Base-by-base conservation (phyloP, 2,888 invertebrate genomes). In the Cheilosia variabilis region DNA sequence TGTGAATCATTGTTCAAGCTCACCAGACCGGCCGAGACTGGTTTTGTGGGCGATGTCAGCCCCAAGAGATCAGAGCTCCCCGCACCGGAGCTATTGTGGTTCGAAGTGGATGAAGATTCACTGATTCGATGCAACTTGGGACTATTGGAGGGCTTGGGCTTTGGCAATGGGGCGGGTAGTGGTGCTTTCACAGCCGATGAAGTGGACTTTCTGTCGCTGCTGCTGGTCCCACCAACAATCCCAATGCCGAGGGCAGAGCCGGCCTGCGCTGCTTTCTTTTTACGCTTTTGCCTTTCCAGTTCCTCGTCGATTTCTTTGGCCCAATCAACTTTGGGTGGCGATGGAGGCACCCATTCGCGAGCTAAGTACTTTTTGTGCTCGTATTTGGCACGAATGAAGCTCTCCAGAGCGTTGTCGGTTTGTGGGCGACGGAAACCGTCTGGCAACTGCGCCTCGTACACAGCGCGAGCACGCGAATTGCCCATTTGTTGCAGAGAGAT, bases 311-410 rank as follows among this genome's bases (percentile, higher is more conserved):
- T 95, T 91, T 97, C 97, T 91, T 97, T 96, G 89, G 96, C 97
- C 96, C 96, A 96, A 91, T 96, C 95, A 87, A 96, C 96, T 93
- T 97, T 97, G 5, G 97, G 97, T 88, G 96, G 93, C 6, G 96
- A 94, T 15, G 97, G 97, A 50, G 96, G 97, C 65, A 98, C 97
- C 98, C 98, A 99, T 93, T 99, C 99, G 89, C 96, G 95, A n/a
- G 99, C 99, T 89, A 99, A 97, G 92, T 98, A 99, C 92, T 99
- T 98, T 93, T 98, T 99, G 91, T 98, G 97, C 92, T 99, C 99
- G 92, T 99, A 99, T 93, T 99, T 99, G 86, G 98, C 97, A 87
- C 99, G 95, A 89, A 99, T 98, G 93, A 99, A 99, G 71, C 96
- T 96, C 92, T 99, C 99, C 55, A 99, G 93, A 15, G 97, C 96